Evolutionary conservation across 2,888 invertebrate species (phyloP).

Genomic region (Cosmia trapezina): DNA sequence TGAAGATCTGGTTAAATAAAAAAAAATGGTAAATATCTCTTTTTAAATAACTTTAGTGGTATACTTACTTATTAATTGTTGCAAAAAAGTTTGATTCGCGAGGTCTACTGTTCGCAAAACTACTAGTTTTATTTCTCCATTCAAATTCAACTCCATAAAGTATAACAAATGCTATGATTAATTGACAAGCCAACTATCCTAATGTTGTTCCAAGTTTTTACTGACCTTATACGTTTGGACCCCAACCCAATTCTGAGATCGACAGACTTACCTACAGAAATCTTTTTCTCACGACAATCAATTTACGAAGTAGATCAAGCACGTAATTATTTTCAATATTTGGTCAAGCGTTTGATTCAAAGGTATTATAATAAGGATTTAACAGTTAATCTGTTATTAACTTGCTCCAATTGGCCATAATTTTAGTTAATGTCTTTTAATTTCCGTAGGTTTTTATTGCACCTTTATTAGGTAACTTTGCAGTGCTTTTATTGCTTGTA

Average conservation of each 20-base stretch:
- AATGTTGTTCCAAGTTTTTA: slow-evolving; percentile 19
- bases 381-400: slow-evolving; percentile 28
- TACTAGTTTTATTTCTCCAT: not conserved
- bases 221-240: slow-evolving; percentile 14
- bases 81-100: too few species aligned
- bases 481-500: slow-evolving; percentile 13
- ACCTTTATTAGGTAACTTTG: slow-evolving; percentile 21
- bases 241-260: slow-evolving; percentile 7
- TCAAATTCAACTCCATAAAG: not conserved
- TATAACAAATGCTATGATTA: slow-evolving; percentile 12
- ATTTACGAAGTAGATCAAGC: slow-evolving; percentile 30
- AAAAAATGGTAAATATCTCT: too few species aligned
- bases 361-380: slow-evolving; percentile 29
- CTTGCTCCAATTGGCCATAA: slow-evolving; percentile 25
- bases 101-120: too few species aligned
- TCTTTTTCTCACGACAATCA: slow-evolving; percentile 53
- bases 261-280: slow-evolving; percentile 4
- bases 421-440: slow-evolving; percentile 22
- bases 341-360: slow-evolving; percentile 34
- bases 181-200: slow-evolving; percentile 6
- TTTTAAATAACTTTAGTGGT: too few species aligned
- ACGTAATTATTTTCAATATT: slow-evolving; percentile 41
- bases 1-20: too few species aligned
- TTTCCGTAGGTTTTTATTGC: slow-evolving; percentile 20
- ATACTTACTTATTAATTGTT: too few species aligned